These are phyloP conservation scores for Lates japonicus DNA, from an alignment of 2,797 vertebrate genomes.

Conservation along the genomic window DNA sequence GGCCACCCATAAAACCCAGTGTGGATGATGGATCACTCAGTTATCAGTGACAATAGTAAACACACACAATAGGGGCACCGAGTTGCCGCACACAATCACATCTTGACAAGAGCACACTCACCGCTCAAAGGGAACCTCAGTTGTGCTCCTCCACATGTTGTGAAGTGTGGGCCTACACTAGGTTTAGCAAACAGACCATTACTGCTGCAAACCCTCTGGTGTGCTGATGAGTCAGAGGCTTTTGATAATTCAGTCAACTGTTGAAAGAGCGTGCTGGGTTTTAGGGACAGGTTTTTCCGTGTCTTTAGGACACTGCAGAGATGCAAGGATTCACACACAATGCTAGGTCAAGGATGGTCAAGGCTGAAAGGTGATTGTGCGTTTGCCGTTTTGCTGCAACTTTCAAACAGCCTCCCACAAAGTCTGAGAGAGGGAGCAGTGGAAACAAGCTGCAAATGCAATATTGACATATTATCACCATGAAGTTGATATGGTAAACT, in stretches of 20 bases:
- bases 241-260: constrained; percentile 52
- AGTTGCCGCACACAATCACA: constrained; percentile 37
- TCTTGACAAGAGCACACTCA: constrained; percentile 35
- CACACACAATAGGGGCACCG: constrained; percentile 34
- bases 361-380: constrained; percentile 27
- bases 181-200: constrained; percentile 44
- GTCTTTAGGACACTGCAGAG: constrained; percentile 31
- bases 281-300: constrained; percentile 51
- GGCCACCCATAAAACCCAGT: constrained; percentile 54
- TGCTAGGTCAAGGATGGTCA: constrained; percentile 17
- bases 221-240: constrained; percentile 58
- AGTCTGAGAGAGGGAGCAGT: constrained; percentile 9
- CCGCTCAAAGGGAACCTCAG: constrained; percentile 46
- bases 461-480: constrained; percentile 18
- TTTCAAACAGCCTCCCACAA: constrained; percentile 23
- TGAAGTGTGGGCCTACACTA: constrained; percentile 28
- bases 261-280: constrained; percentile 33
- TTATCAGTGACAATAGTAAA: constrained; percentile 53
- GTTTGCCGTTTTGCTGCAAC: constrained; percentile 14
- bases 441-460: constrained; percentile 26
- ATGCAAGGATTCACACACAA: constrained; percentile 24
- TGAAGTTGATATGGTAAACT: constrained; percentile 12
- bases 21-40: constrained; percentile 75
- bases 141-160: constrained; percentile 50
- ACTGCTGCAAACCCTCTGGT: constrained; percentile 53